phyloP scores from a whole-genome alignment of 2,888 invertebrate genomes.

The Minunthozetes semirufus region DNA sequence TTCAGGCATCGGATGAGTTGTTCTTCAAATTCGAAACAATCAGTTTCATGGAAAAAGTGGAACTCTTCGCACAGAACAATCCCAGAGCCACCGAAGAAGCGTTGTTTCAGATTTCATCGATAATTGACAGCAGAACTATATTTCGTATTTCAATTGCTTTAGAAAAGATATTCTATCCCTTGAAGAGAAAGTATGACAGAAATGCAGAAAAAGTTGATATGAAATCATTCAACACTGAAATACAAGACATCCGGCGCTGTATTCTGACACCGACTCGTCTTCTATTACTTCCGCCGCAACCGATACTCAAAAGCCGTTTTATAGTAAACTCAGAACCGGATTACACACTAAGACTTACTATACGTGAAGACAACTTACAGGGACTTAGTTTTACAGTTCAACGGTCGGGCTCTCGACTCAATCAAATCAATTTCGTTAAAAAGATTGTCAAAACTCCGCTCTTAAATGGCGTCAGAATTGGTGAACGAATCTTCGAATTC shows the following conservation, averaged over 20 bases:
- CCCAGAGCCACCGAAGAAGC: conserved; percentile 37
- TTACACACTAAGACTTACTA: conserved; percentile 38
- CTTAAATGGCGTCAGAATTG: conserved; percentile 38
- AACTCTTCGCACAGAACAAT: conserved; percentile 28
- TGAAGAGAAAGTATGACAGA: not conserved
- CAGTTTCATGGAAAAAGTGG: not conserved
- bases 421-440: conserved; percentile 37
- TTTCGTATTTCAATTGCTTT: conserved; percentile 34
- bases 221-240: not conserved
- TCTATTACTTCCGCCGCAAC: conserved; percentile 38
- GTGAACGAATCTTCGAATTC: conserved; percentile 41
- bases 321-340: conserved; percentile 40
- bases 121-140: conserved; percentile 37
- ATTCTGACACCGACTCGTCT: conserved; percentile 41
- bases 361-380: conserved; percentile 41
- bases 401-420: conserved; percentile 24
- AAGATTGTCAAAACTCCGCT: conserved; percentile 34
- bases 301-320: conserved; percentile 41
- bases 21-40: not conserved
- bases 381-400: conserved; percentile 38
- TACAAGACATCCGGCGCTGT: conserved; percentile 38
- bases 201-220: not conserved
- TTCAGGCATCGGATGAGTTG: conserved; percentile 16
- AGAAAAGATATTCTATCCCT: conserved; percentile 31
- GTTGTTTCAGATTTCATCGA: conserved; percentile 35